phyloP scores from a whole-genome alignment of 2,113 vertebrate genomes.

The Pogona vitticeps region DNA sequence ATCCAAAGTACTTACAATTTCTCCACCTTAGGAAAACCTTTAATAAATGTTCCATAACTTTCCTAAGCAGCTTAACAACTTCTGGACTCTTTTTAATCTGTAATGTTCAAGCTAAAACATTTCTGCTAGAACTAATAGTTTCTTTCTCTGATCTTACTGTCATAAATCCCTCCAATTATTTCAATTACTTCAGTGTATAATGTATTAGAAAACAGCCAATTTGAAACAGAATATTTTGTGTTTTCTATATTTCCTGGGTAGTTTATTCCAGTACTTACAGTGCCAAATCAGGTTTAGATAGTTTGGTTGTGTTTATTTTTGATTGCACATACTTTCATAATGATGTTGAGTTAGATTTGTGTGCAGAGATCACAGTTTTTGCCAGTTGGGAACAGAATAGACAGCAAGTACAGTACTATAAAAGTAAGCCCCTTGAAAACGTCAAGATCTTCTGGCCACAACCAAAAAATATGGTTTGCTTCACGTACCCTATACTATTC shows the following conservation, averaged over 20 bases:
- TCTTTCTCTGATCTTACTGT: neutral
- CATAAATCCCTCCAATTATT: neutral
- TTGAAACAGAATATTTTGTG: neutral
- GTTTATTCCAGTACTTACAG: neutral
- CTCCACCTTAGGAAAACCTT: neutral
- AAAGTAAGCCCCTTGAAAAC: neutral
- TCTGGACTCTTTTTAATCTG: neutral
- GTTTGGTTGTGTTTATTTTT: neutral
- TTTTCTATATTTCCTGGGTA: neutral
- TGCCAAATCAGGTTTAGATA: neutral
- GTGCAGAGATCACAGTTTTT: neutral
- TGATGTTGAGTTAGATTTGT: neutral
- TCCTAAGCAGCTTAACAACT: neutral
- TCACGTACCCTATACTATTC: neutral
- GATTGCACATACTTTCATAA: neutral
- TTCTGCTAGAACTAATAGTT: neutral
- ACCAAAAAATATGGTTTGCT: neutral
- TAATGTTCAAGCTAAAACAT: neutral
- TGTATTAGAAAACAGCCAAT: neutral
- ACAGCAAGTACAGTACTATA: neutral
- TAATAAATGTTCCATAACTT: neutral
- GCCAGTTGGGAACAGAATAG: neutral
- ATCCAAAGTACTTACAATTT: neutral
- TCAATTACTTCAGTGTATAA: neutral
- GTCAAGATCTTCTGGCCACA: neutral